Evolutionary conservation across 2,888 invertebrate genomes (phyloP).

Genomic region (Habroteleia sp.): DNA sequence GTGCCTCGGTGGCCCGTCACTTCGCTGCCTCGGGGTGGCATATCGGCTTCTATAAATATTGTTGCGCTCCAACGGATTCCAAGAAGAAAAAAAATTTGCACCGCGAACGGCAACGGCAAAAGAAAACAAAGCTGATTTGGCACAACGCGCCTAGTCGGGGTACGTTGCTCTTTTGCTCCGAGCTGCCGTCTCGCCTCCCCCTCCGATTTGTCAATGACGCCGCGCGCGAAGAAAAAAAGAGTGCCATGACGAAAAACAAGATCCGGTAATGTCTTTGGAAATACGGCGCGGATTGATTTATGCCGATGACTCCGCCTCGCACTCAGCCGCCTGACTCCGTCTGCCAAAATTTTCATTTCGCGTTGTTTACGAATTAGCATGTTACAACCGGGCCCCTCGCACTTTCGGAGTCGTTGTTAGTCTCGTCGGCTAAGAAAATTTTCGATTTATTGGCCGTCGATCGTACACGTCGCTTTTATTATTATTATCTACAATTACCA

Average conservation of each 20-base stretch:
- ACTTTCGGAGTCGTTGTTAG: too few relatives aligned
- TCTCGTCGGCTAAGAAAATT: too few relatives aligned
- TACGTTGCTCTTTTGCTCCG: slow-evolving; percentile 58
- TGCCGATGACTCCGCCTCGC: slow-evolving; percentile 53
- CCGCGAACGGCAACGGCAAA: slow-evolving; percentile 55
- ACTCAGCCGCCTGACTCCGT: slow-evolving; percentile 5
- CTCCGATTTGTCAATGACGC: slow-evolving; percentile 50
- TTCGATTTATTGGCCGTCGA: too few relatives aligned
- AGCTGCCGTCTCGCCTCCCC: slow-evolving; percentile 27
- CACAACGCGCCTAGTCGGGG: slow-evolving; percentile 49
- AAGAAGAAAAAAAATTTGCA: slow-evolving; percentile 64
- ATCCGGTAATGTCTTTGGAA: slow-evolving; percentile 50
- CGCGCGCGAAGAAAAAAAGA: slow-evolving; percentile 44
- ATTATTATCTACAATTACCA: too few relatives aligned
- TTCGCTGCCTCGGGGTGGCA: slow-evolving; percentile 41
- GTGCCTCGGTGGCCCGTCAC: slow-evolving; percentile 38
- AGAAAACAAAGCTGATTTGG: slow-evolving; percentile 68
- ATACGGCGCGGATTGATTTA: slow-evolving; percentile 68
- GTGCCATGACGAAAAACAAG: slow-evolving; percentile 49
- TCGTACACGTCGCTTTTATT: too few relatives aligned
- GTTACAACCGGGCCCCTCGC: too few relatives aligned
- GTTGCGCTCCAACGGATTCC: slow-evolving; percentile 67
- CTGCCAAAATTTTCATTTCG: slow-evolving; percentile 19
- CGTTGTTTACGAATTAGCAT: slow-evolving; percentile 6
- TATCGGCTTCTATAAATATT: slow-evolving; percentile 73